A percentile compares a stretch with the other conserved stretches of the same genome.
phyloP scores from a whole-genome alignment of 2,888 invertebrate species.

The Melolontha melolontha region DNA sequence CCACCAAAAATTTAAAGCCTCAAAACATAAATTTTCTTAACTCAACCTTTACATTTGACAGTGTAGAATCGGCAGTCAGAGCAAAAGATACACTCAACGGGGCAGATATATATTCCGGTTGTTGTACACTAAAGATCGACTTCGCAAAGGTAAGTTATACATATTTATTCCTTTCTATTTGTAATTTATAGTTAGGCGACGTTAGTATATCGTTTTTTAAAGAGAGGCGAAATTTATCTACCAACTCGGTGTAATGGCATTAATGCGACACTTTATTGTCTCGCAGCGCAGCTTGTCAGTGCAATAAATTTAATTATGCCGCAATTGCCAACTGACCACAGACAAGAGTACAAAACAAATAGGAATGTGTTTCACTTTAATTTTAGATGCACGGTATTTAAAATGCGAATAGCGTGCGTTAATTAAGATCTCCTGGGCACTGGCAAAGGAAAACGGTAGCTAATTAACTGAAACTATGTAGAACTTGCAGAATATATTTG shows the following conservation, averaged over 20 bases:
- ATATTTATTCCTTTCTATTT: conserved; percentile 7
- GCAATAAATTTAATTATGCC: conserved; percentile 40
- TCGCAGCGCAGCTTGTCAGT: conserved; percentile 12
- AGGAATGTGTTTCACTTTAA: conserved; percentile 39
- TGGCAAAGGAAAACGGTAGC: not conserved
- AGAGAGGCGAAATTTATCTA: not conserved
- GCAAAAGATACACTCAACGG: conserved; percentile 97
- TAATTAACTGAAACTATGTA: not conserved
- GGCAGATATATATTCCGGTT: conserved; percentile 99
- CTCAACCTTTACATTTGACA: conserved; percentile 83
- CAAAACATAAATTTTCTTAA: conserved; percentile 69
- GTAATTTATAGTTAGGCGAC: not conserved
- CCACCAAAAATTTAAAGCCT: not conserved
- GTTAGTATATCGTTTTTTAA: not conserved
- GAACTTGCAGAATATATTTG: conserved; percentile 5
- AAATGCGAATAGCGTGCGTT: conserved; percentile 23
- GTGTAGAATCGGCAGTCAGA: conserved; percentile 90
- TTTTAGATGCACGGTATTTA: conserved; percentile 34
- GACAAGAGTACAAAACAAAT: conserved; percentile 37
- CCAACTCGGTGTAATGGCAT: conserved; percentile 1
- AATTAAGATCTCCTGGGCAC: conserved; percentile 21
- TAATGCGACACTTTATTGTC: conserved; percentile 32
- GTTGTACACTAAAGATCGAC: conserved; percentile 99
- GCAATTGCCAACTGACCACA: conserved; percentile 39
- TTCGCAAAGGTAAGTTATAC: conserved; percentile 90